phyloP scores from a whole-genome alignment of 1,140 invertebrate genomes.

The Oedothorax gibbosus region DNA sequence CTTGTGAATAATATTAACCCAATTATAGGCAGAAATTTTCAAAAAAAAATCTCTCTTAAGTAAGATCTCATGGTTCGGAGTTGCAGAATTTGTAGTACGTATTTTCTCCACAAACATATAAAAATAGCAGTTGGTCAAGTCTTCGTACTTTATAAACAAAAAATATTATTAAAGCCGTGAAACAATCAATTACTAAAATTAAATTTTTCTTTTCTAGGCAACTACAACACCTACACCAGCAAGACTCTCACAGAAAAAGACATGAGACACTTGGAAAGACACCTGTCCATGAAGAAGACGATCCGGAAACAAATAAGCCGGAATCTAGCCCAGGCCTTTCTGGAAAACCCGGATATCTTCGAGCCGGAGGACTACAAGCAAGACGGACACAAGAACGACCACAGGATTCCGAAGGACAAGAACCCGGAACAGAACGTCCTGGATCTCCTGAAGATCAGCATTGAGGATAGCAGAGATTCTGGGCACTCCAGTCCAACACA shows the following conservation, averaged over 20 bases:
- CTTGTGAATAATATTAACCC: too few relatives aligned
- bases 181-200: too few relatives aligned
- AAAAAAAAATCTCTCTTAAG: too few relatives aligned
- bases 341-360: slow-evolving; percentile 80
- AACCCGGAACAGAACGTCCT: slow-evolving; percentile 77
- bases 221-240: slow-evolving; percentile 70
- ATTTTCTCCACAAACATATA: too few relatives aligned
- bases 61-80: too few relatives aligned
- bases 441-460: slow-evolving; percentile 75
- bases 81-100: too few relatives aligned
- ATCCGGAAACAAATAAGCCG: slow-evolving; percentile 87
- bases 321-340: slow-evolving; percentile 79
- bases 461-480: slow-evolving; percentile 58
- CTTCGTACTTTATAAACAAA: too few relatives aligned
- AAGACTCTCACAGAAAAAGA: slow-evolving; percentile 76
- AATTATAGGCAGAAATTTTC: too few relatives aligned
- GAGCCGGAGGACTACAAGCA: slow-evolving; percentile 73
- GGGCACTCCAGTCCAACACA: slow-evolving; percentile 59
- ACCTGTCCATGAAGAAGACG: slow-evolving; percentile 88
- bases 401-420: slow-evolving; percentile 64
- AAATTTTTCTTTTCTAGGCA: too few relatives aligned
- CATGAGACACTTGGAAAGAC: slow-evolving; percentile 81
- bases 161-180: too few relatives aligned
- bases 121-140: too few relatives aligned
- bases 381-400: slow-evolving; percentile 70